Conservation (phyloP, 2,888 invertebrate species). For the Nebria brevicollis region DNA sequence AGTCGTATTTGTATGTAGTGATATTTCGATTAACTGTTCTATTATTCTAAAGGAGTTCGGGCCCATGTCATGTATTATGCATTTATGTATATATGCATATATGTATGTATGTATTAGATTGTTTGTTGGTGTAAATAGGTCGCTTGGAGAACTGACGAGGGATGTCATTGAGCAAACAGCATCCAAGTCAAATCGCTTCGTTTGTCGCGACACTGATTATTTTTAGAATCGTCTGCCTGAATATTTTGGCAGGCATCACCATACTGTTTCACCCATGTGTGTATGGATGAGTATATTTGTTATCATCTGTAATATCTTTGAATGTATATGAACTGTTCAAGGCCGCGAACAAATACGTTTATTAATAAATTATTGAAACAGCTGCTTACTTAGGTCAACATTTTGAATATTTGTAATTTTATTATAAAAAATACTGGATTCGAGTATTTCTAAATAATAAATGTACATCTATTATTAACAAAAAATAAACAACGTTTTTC, state of each 20-base stretch:
- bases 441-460: no score
- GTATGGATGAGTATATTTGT: background rate
- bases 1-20: no score
- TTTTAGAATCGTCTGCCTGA: conserved; percentile 41
- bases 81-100: background rate
- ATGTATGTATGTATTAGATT: conserved; percentile 12
- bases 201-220: conserved; percentile 31
- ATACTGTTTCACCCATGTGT: background rate
- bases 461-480: no score
- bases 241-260: conserved; percentile 33
- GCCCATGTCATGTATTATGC: background rate
- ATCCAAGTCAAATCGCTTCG: conserved; percentile 20
- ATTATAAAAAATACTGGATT: no score
- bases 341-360: conserved; percentile 25
- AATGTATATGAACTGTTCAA: conserved; percentile 24
- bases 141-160: conserved; percentile 16
- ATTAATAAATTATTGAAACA: background rate
- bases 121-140: conserved; percentile 30
- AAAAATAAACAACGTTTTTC: background rate
- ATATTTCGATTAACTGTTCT: no score
- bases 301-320: conserved; percentile 21
- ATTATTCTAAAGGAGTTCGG: background rate
- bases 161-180: conserved; percentile 33
- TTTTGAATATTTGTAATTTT: no score
- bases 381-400: background rate